Evolutionary conservation across 1,140 invertebrate species (phyloP), one percentile per base, ranked within the genome.

Genomic region (Drosophila azteca): DNA sequence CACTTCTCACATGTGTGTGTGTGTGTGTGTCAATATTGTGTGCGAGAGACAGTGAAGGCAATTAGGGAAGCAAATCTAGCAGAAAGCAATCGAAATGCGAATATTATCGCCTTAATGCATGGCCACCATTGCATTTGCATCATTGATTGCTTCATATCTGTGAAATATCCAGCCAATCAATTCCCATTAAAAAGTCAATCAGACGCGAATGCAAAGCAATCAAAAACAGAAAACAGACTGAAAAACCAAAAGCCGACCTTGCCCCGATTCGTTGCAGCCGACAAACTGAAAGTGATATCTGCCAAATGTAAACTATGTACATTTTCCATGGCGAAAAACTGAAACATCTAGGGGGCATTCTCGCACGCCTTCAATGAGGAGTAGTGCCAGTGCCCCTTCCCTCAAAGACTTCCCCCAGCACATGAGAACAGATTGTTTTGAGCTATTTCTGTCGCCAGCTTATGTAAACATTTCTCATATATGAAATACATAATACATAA

Each of bases 101-200:
- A 35, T 35, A 35, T 35, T 9, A 0, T 35, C 35, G 29, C n/a
- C 1, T 17, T 13, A 58, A 45, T 44, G 50, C 46, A 24, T 26
- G 53, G 48, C 39, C 22, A 41, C 67, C 53, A 35, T 20, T 20
- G 50, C 17, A 55, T 65, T 17, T 55, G 26, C 50, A 63, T 63
- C 88, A 78, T 87, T 72, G 52, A 6, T 54, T 48, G 60, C 59
- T 66, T 59, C 61, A 82, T 68, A 71, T 71, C 45, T 78, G 66
- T 79, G 52, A 75, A 74, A 70, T 70, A 75, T 82, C 50, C 52
- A 78, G 78, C 75, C 65, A 88, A 75, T 78, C 73, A 74, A 53
- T 13, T 4, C 45, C 69, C 70, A 82, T 85, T 87, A 78, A 85
- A 82, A 67, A 75, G 68, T 87, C 82, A 81, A 82, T 81, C 77